Evolutionary conservation across 1,140 invertebrate species (phyloP), one percentile per base, ranked within the genome.

Genomic region (Leptopilina boulardi): DNA sequence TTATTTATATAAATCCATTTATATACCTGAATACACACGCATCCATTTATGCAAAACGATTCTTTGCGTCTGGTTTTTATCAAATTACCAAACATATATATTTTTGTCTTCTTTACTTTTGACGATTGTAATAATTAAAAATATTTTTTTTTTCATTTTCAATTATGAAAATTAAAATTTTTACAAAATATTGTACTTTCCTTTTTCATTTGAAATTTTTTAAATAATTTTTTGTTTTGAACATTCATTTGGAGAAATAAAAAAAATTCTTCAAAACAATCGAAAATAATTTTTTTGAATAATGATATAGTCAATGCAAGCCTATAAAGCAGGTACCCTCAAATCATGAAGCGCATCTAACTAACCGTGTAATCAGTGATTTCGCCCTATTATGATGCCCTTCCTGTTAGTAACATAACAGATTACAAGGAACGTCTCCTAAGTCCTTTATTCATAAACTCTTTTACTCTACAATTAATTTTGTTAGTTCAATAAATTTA

Each of bases 291-390:
- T 51, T 51, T 51, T 51, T 51, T 51, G n/a, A 51, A 18, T 51
- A 51, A 71, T 41, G 38, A 44, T 73, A n/a, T n/a, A n/a, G n/a
- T 75, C 79, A 86, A 89, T 87, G 87, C 87, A 84, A 87, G 86
- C 85, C 79, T 83, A 26, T 30, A n/a, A n/a, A 77, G 82, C 59
- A 38, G 72, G 80, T 85, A 85, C 87, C 86, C 87, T 87, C 85
- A 87, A 89, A 90, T 90, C 88, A 90, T 78, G 79, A 80, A 73
- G 86, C 87, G 88, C 84, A 83, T 87, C 88, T 87, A 90, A 90
- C 90, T 89, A 90, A 87, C 89, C 89, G 85, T 91, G 89, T 91
- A 91, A 90, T 90, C 86, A 88, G 80, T 85, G 80, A 90, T 87
- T 89, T 83, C 80, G 78, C 77, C 83, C 85, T 84, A 88, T 89